These are phyloP conservation scores for Hippoglossus hippoglossus DNA, from an alignment of 2,797 vertebrate genomes.

Conservation along the genomic window DNA sequence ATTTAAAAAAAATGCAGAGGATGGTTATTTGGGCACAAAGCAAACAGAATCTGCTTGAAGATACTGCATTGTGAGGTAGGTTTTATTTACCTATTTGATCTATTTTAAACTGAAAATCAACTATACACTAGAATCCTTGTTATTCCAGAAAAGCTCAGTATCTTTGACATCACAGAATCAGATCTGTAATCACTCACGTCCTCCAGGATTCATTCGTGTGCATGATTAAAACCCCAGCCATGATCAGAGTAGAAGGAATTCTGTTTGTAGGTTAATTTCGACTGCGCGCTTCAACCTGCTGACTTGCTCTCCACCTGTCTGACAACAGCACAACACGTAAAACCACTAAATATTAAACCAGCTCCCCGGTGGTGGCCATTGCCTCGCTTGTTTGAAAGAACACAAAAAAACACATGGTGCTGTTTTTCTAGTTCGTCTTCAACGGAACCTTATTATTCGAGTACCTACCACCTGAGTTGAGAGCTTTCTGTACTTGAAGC, in stretches of 20 bases:
- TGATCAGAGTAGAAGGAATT: conserved; percentile 9
- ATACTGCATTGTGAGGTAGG: neutral
- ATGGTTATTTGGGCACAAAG: conserved; percentile 15
- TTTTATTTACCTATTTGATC: neutral
- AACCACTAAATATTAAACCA: conserved; percentile 11
- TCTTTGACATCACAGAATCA: conserved; percentile 9
- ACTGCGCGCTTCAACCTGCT: neutral
- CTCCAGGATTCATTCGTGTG: conserved; percentile 2
- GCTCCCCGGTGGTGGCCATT: conserved; percentile 37
- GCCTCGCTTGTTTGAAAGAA: conserved; percentile 51
- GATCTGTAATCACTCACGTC: conserved; percentile 4
- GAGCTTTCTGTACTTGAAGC: conserved; percentile 45
- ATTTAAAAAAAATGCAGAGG: neutral
- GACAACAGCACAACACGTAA: conserved; percentile 48
- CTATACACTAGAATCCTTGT: conserved; percentile 11
- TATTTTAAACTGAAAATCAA: conserved; percentile 3
- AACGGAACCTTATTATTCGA: neutral
- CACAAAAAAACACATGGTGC: neutral
- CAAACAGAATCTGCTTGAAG: conserved; percentile 2
- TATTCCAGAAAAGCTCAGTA: conserved; percentile 9
- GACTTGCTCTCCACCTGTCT: conserved; percentile 16
- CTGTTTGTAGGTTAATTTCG: neutral
- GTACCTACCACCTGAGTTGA: conserved; percentile 46
- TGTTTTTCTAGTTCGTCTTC: conserved; percentile 1
- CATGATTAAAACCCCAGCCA: neutral